Evolutionary conservation across 2,797 vertebrate genomes (phyloP).

Genomic region (Ptychadena robeensis): DNA sequence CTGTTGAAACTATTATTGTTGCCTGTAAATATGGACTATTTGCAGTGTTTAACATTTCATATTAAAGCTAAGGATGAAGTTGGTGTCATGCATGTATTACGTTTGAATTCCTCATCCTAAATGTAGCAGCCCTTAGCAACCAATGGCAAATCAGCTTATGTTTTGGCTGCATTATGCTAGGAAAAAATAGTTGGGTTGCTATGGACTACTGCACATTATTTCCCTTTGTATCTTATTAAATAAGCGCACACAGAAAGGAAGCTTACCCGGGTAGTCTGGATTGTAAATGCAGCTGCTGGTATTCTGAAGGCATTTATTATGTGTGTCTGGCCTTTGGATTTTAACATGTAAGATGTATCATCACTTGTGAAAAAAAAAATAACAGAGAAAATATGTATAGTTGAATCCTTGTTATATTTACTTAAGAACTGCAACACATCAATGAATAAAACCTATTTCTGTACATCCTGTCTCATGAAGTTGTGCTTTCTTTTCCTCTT

Average conservation of each 20-base stretch:
- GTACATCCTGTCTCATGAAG: slow-evolving; percentile 80
- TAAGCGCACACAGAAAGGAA: not conserved
- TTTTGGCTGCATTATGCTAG: not conserved
- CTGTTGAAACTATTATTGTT: not conserved
- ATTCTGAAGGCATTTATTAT: slow-evolving; percentile 80
- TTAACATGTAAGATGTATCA: slow-evolving; percentile 88
- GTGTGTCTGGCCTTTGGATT: slow-evolving; percentile 83
- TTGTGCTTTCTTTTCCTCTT: slow-evolving; percentile 79
- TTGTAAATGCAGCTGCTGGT: slow-evolving; percentile 64
- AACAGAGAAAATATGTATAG: slow-evolving; percentile 75
- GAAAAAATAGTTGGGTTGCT: not conserved
- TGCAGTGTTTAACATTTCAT: not conserved
- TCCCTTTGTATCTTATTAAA: not conserved
- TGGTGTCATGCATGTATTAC: not conserved
- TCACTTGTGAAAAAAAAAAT: slow-evolving; percentile 76
- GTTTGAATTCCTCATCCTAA: not conserved
- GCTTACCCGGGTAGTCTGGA: not conserved
- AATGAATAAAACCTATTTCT: slow-evolving; percentile 84
- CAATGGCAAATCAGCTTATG: not conserved
- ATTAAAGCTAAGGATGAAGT: not conserved
- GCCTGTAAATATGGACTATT: not conserved
- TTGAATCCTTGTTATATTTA: slow-evolving; percentile 86
- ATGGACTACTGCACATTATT: not conserved
- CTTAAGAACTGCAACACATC: slow-evolving; percentile 79
- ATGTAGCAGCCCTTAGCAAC: not conserved